These are phyloP conservation scores for Chalcis sispes DNA, from an alignment of 2,888 invertebrate species.

Conservation along the genomic window DNA sequence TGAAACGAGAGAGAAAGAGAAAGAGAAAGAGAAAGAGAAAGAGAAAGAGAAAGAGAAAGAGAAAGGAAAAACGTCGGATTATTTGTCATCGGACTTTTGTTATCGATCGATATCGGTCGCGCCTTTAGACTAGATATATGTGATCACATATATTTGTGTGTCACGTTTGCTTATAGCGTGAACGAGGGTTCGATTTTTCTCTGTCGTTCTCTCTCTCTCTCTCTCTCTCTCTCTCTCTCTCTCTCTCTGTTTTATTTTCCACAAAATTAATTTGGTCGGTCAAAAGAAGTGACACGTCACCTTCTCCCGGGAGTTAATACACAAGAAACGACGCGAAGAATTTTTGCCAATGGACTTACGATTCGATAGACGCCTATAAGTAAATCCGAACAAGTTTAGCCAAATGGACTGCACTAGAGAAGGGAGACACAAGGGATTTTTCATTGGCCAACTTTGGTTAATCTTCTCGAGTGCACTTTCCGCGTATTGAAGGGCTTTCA, in stretches of 20 bases:
- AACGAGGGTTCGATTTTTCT: not conserved
- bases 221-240: not conserved
- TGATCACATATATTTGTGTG: too few relatives aligned
- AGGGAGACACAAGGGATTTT: not conserved
- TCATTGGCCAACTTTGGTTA: not conserved
- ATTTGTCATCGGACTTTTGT: slow-evolving; percentile 50
- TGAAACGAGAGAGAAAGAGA: not conserved
- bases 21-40: not conserved
- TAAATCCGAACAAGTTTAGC: not conserved
- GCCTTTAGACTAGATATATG: slow-evolving; percentile 7
- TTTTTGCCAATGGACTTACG: slow-evolving; percentile 48
- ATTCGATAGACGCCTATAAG: slow-evolving; percentile 13
- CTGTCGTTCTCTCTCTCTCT: not conserved
- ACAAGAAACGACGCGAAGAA: not conserved
- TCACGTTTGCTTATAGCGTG: too few relatives aligned
- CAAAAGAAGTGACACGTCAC: slow-evolving; percentile 45
- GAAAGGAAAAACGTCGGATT: slow-evolving; percentile 40
- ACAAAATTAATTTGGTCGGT: slow-evolving; percentile 47
- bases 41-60: not conserved
- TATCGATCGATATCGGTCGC: slow-evolving; percentile 55
- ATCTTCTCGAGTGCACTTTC: slow-evolving; percentile 48
- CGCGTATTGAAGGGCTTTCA: not conserved
- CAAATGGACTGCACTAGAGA: not conserved
- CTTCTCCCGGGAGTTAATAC: not conserved
- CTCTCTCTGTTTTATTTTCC: slow-evolving; percentile 7